Evolutionary conservation across 2,888 invertebrate species (phyloP).

Genomic region (Drosophila villosipedis): DNA sequence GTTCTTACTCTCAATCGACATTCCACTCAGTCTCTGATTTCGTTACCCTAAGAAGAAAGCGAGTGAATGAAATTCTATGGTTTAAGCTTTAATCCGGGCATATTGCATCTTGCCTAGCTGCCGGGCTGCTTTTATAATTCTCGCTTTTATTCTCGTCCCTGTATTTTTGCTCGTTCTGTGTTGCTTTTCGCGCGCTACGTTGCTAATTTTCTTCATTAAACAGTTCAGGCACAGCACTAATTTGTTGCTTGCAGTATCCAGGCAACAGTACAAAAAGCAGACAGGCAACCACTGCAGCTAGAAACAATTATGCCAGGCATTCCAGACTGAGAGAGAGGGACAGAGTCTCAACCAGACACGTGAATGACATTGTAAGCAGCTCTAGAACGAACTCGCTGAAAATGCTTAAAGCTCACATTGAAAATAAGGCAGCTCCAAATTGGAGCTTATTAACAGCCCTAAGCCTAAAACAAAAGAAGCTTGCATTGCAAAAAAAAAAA

Average conservation of each 20-base stretch:
- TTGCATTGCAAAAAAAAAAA: neutral
- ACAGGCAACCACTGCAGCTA: conserved; percentile 30
- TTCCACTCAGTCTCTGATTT: neutral
- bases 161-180: conserved; percentile 18
- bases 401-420: neutral
- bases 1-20: neutral
- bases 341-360: conserved; percentile 16
- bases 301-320: conserved; percentile 34
- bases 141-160: neutral
- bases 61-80: neutral
- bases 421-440: neutral
- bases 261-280: conserved; percentile 22
- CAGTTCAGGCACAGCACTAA: conserved; percentile 62
- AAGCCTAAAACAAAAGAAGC: neutral
- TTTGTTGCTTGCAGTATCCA: conserved; percentile 55
- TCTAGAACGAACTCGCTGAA: conserved; percentile 10
- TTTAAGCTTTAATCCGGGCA: neutral
- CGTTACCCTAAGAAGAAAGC: neutral
- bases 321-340: neutral
- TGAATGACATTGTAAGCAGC: conserved; percentile 41
- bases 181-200: conserved; percentile 21
- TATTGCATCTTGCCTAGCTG: neutral
- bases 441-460: neutral
- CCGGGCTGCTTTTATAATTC: neutral
- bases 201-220: conserved; percentile 74